A percentile compares a stretch with the other conserved stretches of the same genome.
Conservation (phyloP, 2,888 invertebrate species). For the Nowickia ferox region DNA sequence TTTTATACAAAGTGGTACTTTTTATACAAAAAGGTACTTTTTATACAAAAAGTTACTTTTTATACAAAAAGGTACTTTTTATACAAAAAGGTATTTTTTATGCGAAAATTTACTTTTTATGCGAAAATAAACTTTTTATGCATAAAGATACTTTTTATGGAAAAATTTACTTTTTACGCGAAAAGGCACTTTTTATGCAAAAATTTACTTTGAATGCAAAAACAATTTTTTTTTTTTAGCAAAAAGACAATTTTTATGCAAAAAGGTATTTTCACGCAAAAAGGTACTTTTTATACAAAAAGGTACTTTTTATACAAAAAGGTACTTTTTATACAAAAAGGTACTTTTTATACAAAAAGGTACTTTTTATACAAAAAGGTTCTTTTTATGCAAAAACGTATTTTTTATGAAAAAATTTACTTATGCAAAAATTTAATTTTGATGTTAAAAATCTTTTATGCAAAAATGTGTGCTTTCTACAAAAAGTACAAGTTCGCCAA, state of each 20-base stretch:
- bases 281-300: neutral
- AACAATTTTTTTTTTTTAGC: too few species aligned
- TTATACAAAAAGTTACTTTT: too few species aligned
- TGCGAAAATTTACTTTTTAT: neutral
- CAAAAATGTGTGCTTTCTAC: neutral
- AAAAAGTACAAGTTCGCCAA: neutral
- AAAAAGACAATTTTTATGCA: neutral
- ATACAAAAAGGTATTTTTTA: neutral
- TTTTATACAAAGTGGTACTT: too few species aligned
- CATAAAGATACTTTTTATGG: neutral
- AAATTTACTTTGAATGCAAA: neutral
- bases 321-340: neutral
- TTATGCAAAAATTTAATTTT: neutral
- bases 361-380: too few species aligned
- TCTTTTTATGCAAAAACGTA: too few species aligned
- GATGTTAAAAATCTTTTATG: neutral
- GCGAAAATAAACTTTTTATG: neutral
- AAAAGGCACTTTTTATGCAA: neutral
- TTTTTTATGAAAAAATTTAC: too few species aligned
- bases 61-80: too few species aligned
- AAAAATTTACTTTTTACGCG: neutral
- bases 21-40: too few species aligned
- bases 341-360: too few species aligned
- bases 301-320: neutral
- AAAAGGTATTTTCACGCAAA: neutral